phyloP scores from a whole-genome alignment of 64 coral and sea anemone species.

The Catalaphyllia jardinei region DNA sequence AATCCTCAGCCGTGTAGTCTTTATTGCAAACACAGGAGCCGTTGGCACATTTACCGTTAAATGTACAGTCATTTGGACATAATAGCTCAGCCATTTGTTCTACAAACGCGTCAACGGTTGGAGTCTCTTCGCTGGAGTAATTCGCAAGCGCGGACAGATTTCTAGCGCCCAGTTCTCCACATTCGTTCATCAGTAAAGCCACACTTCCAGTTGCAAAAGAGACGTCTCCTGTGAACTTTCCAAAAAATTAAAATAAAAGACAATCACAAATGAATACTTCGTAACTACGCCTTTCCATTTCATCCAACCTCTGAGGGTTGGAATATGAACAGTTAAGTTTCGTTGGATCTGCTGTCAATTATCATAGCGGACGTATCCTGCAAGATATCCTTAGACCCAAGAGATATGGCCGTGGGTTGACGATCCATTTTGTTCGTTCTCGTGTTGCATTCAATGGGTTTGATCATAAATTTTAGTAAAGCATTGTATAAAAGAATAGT shows the following conservation, averaged over 20 bases:
- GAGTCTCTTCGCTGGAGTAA: neutral
- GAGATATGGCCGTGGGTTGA: no score
- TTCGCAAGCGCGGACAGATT: neutral
- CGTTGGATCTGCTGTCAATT: no score
- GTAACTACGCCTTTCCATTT: no score
- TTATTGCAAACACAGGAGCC: constrained; percentile 44
- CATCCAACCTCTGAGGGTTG: no score
- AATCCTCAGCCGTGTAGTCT: constrained; percentile 32
- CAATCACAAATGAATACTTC: no score
- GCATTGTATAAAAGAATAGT: no score
- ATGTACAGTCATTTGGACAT: constrained; percentile 44
- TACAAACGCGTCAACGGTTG: neutral
- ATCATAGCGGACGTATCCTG: no score
- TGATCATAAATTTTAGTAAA: no score
- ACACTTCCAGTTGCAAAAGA: constrained; percentile 10
- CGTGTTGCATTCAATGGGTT: no score
- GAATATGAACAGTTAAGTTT: no score
- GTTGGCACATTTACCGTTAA: constrained; percentile 43
- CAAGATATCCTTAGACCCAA: no score
- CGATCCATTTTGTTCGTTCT: no score
- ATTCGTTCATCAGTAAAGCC: neutral
- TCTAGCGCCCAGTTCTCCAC: neutral
- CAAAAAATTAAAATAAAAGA: neutral
- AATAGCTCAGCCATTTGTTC: neutral
- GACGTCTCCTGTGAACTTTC: neutral